Evolutionary conservation across 1,140 invertebrate species (phyloP).

Genomic region (Doryteuthis pealeii): DNA sequence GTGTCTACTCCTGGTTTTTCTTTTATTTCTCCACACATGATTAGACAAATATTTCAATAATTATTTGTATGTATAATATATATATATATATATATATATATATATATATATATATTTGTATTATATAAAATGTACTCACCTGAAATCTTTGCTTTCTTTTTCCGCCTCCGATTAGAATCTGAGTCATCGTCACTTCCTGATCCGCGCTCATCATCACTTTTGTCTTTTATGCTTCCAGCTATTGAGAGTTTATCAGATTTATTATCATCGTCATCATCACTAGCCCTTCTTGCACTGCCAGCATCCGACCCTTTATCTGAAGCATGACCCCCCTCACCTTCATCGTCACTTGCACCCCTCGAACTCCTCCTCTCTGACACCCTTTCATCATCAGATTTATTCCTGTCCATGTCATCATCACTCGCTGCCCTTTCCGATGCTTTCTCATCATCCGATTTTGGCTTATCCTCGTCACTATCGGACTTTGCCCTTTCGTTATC

Average conservation of each 20-base stretch:
- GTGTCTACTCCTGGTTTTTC: too few relatives aligned
- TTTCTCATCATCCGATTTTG: conserved; percentile 10
- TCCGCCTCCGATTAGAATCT: not conserved
- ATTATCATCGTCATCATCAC: conserved; percentile 4
- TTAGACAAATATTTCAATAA: too few relatives aligned
- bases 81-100: too few relatives aligned
- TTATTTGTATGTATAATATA: too few relatives aligned
- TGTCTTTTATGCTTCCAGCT: conserved; percentile 1
- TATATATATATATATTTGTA: too few relatives aligned
- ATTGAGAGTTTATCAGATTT: conserved; percentile 8
- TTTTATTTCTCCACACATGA: too few relatives aligned
- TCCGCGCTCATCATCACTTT: not conserved
- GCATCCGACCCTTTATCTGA: not conserved
- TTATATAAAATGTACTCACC: too few relatives aligned
- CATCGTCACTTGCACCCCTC: not conserved
- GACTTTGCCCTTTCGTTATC: not conserved
- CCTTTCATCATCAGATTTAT: not conserved
- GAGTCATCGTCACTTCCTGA: not conserved
- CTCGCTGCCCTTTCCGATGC: not conserved
- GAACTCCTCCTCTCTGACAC: not conserved
- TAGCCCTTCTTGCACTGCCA: not conserved
- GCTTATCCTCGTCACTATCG: conserved; percentile 13
- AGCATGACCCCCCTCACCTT: not conserved
- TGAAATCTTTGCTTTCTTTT: not conserved
- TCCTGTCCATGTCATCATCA: conserved; percentile 5